A percentile compares a stretch with the other conserved stretches of the same genome.
phyloP scores from a whole-genome alignment of 2,888 invertebrate species.

The Cataglyphis livida region DNA sequence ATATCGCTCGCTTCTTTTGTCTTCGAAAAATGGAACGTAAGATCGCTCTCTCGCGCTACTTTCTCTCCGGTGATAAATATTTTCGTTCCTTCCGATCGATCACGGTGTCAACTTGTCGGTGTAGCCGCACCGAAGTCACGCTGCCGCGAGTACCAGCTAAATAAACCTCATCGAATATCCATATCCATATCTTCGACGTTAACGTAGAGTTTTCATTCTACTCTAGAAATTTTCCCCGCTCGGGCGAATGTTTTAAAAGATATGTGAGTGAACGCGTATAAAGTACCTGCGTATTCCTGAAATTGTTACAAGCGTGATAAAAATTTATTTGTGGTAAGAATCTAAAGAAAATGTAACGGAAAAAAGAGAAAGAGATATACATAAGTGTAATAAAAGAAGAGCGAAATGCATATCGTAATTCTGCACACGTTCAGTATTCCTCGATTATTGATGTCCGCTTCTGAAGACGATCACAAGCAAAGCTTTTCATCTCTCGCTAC shows the following conservation, averaged over 20 bases:
- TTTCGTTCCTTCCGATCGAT: slow-evolving; percentile 28
- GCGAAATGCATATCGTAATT: neutral
- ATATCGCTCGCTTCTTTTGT: neutral
- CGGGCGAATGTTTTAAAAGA: neutral
- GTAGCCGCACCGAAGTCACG: neutral
- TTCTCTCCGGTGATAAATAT: slow-evolving; percentile 25
- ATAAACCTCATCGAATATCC: neutral
- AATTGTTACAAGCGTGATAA: neutral
- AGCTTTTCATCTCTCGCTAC: neutral
- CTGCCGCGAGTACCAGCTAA: neutral
- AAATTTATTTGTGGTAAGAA: neutral
- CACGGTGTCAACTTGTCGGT: slow-evolving; percentile 19
- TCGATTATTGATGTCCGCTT: slow-evolving; percentile 5
- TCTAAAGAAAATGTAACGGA: neutral
- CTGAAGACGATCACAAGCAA: neutral
- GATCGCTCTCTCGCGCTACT: neutral
- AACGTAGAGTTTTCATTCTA: neutral
- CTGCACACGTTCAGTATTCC: neutral
- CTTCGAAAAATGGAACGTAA: neutral
- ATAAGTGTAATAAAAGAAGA: neutral
- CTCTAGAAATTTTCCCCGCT: neutral
- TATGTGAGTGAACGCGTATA: neutral
- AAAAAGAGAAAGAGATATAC: neutral
- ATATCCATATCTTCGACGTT: neutral
- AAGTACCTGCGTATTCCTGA: neutral